Evolutionary conservation across 2,888 invertebrate species (phyloP).

Genomic region (Agonopterix subpropinquella): DNA sequence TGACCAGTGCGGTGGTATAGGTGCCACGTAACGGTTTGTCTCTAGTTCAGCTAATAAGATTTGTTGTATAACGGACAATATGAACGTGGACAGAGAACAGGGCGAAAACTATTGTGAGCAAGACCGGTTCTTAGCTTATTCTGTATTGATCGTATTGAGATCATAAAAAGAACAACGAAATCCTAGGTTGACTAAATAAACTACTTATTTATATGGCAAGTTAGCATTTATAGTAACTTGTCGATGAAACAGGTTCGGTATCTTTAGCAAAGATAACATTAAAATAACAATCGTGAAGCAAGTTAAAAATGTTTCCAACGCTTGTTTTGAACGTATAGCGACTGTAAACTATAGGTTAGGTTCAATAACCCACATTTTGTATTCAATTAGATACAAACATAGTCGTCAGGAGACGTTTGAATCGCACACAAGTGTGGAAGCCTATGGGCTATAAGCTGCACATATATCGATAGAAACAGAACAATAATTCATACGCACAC

Average conservation of each 20-base stretch:
- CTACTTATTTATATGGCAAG: too few relatives aligned
- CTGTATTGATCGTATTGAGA: constrained; percentile 2
- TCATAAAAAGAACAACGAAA: background rate
- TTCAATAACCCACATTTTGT: constrained; percentile 35
- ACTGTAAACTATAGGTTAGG: constrained; percentile 13
- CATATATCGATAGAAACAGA: background rate
- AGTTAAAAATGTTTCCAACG: constrained; percentile 13
- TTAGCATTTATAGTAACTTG: too few relatives aligned
- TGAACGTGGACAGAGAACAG: constrained; percentile 31
- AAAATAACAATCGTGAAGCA: background rate
- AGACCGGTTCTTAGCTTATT: constrained; percentile 34
- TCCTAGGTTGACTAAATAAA: too few relatives aligned
- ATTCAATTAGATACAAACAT: constrained; percentile 27
- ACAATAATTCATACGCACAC: too few relatives aligned
- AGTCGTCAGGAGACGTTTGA: background rate
- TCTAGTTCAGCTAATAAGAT: constrained; percentile 54
- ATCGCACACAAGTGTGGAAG: too few relatives aligned
- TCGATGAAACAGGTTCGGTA: too few relatives aligned
- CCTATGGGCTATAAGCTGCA: background rate
- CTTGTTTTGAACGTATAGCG: constrained; percentile 24
- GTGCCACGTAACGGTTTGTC: constrained; percentile 43
- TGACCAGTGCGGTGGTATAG: constrained; percentile 35
- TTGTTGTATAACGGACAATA: constrained; percentile 60
- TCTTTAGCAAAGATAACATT: too few relatives aligned
- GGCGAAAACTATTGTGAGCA: constrained; percentile 52